Evolutionary conservation across 1,140 invertebrate species (phyloP).

Genomic region (Cyphomyrmex costatus): DNA sequence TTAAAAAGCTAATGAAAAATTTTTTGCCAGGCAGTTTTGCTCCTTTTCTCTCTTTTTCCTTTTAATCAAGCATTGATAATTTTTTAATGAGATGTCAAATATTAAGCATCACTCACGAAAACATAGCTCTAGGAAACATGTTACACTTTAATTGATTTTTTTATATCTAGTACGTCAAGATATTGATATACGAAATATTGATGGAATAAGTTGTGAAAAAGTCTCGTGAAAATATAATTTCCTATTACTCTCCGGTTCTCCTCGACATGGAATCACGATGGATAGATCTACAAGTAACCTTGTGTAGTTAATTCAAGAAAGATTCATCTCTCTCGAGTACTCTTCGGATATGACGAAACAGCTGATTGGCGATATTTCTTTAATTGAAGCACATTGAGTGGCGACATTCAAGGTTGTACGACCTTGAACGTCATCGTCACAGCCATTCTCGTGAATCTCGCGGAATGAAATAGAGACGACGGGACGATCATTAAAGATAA

Average conservation of each 20-base stretch:
- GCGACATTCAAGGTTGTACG: neutral
- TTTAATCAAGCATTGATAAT: neutral
- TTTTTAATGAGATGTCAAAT: neutral
- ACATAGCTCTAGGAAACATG: neutral
- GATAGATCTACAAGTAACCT: neutral
- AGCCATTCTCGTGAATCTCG: neutral
- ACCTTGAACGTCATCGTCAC: neutral
- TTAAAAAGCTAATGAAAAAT: neutral
- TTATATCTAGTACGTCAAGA: neutral
- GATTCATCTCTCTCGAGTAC: conserved; percentile 28
- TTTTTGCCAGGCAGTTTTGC: neutral
- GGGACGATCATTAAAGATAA: neutral
- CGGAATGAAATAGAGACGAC: conserved; percentile 25
- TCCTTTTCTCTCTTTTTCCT: neutral
- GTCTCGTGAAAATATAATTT: conserved; percentile 27
- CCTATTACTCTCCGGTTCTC: neutral
- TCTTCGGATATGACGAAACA: conserved; percentile 5
- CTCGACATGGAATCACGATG: neutral
- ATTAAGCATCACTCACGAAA: neutral
- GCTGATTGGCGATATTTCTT: conserved; percentile 31
- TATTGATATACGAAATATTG: conserved; percentile 12
- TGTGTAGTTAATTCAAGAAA: conserved; percentile 36
- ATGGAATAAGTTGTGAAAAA: neutral
- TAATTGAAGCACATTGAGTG: conserved; percentile 15
- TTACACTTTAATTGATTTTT: neutral